Base-by-base conservation (phyloP, 2,113 vertebrate species). In the Rhipidura dahli region DNA sequence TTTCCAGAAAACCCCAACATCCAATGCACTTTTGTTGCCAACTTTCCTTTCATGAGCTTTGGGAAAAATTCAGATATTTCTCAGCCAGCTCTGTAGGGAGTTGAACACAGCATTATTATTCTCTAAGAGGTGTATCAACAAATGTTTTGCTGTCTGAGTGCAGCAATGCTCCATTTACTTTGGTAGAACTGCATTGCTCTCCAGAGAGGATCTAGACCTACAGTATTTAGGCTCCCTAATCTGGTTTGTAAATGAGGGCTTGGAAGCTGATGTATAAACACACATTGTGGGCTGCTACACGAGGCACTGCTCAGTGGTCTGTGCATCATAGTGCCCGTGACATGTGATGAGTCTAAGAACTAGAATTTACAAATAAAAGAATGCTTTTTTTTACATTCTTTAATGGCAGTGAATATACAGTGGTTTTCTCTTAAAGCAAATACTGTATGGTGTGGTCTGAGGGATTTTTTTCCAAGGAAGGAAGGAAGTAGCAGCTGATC, bases 401-500 rank as follows among this genome's bases (percentile, higher is more conserved):
- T 85, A 83, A 83, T 88, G 71, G 33, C 79, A 77, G 68, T 61
- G 45, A 73, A 66, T 30, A 35, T 54, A 69, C 64, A 80, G 87
- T 63, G 63, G 66, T 83, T 91, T 82, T 94, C 37, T 88, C 79
- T 93, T 90, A 53, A 95, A 83, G 75, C 45, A 94, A 91, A 76
- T 76, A 56, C 37, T 88, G 37, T 30, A 33, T 37, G 15, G 45
- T 83, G 78, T 93, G 87, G 57, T 87, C 66, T 83, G 83, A 91
- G 78, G 84, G 77, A 30, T 61, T 71, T 93, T 91, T 93, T 96
- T 80, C 91, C 75, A 77, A 91, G 93, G 59, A 89, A 87, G 85
- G 70, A 97, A 94, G 80, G 80, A 90, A 82, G 54, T 82, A 89
- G 78, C 87, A 96, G 94, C 90, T 96, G 87, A 86, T 86, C 39